Evolutionary conservation across 2,113 vertebrate genomes (phyloP).

Genomic region (Sebastes fasciatus): DNA sequence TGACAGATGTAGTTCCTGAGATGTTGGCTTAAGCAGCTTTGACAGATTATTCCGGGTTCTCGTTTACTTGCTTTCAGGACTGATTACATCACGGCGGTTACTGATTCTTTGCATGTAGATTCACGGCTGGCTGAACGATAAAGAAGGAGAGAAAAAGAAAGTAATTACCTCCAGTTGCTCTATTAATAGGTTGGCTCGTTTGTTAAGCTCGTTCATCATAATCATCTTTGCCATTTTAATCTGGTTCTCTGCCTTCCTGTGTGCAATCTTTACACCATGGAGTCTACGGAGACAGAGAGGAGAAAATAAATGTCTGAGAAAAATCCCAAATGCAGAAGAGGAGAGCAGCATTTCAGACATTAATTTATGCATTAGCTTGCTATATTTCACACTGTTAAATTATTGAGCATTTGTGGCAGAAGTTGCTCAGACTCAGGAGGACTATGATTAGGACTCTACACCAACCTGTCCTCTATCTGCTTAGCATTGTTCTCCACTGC

Average conservation of each 20-base stretch:
- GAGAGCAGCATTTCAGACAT: constrained; percentile 21
- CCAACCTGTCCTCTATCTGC: constrained; percentile 85
- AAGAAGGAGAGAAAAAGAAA: constrained; percentile 67
- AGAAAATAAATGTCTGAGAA: constrained; percentile 53
- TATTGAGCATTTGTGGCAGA: constrained; percentile 28
- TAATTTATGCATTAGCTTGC: constrained; percentile 42
- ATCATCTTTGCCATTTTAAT: constrained; percentile 99
- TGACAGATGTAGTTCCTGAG: constrained; percentile 34
- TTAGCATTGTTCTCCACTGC: constrained; percentile 85
- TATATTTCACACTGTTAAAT: constrained; percentile 20
- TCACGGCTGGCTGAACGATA: constrained; percentile 64
- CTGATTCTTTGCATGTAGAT: constrained; percentile 64
- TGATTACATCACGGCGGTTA: constrained; percentile 48
- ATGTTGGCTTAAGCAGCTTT: constrained; percentile 59
- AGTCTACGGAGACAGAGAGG: constrained; percentile 83
- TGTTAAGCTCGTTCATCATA: constrained; percentile 97
- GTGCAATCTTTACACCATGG: constrained; percentile 93
- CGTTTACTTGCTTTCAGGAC: constrained; percentile 57
- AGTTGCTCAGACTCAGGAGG: background rate
- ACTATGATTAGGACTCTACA: constrained; percentile 6
- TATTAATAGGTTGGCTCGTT: constrained; percentile 94
- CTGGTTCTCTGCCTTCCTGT: constrained; percentile 96
- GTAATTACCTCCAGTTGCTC: constrained; percentile 95
- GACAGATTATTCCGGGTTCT: constrained; percentile 61
- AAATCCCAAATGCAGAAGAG: constrained; percentile 36